Evolutionary conservation across 2,113 vertebrate genomes (phyloP), one percentile per base, ranked within the genome.

Genomic region (Emberiza fucata): DNA sequence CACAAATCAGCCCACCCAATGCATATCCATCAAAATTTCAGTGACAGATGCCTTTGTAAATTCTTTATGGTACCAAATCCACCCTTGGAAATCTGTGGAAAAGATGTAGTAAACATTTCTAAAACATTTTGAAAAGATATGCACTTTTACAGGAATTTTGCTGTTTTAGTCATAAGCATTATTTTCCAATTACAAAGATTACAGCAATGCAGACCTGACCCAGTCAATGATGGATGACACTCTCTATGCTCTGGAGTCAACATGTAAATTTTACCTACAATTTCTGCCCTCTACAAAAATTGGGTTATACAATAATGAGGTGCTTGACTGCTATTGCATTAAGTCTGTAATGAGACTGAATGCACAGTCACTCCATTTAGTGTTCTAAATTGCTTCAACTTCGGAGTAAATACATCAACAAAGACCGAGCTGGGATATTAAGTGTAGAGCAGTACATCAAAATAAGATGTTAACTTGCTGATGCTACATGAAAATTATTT

Each of bases 401-500:
- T 77, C 13, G 12, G 69, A 94, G 77, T 73, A 96, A 96, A 95
- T 86, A 65, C 27, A 83, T 88, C 81, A 86, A 69, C 88, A 71
- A 82, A 92, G 60, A 81, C 60, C 4, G 18, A 93, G 54, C 29
- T 12, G 47, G 65, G 92, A 81, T 88, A 92, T 78, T 76, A 94
- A 94, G 40, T 63, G 50, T 63, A 73, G 68, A 90, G 37, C 72
- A 94, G 77, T 83, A 96, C 39, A 88, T 95, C 84, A 88, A 77
- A 94, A 23, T 39, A 66, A 35, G 66, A 53, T 33, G 56, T 57
- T 88, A 37, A 85, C 94, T 59, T 81, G 82, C 92, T 95, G 89
- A 92, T 33, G 39, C 37, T 65, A 94, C 88, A 92, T 68, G 78
- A 86, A 96, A 96, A 92, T 75, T 53, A 96, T 63, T 89, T 54